phyloP scores from a whole-genome alignment of 2,797 vertebrate species.

The Malacoctenus gilli region DNA sequence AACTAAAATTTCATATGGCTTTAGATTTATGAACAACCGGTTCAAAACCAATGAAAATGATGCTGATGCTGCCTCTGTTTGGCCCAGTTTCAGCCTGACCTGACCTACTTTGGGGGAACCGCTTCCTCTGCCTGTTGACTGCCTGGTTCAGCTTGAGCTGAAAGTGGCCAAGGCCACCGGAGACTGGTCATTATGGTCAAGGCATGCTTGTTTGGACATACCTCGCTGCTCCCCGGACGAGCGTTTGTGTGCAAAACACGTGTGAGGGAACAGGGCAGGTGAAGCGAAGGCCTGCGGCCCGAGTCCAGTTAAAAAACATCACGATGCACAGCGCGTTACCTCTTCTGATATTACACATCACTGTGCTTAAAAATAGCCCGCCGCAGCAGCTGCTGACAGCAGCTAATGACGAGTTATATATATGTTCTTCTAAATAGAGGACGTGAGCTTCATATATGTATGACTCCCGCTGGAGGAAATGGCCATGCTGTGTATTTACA shows the following conservation, averaged over 20 bases:
- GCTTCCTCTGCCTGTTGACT: slow-evolving; percentile 38
- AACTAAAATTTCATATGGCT: too few species aligned
- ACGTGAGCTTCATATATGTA: too few species aligned
- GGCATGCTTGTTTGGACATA: slow-evolving; percentile 40
- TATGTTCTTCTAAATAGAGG: too few species aligned
- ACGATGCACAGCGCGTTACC: slow-evolving; percentile 40
- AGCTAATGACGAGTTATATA: slow-evolving; percentile 58
- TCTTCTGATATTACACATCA: slow-evolving; percentile 75
- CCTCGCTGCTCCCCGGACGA: slow-evolving; percentile 49
- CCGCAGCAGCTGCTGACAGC: slow-evolving; percentile 67
- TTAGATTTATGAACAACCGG: too few species aligned
- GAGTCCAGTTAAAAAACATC: slow-evolving; percentile 58
- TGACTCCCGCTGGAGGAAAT: slow-evolving; percentile 22
- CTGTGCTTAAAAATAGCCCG: slow-evolving; percentile 68
- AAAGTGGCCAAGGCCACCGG: slow-evolving; percentile 39
- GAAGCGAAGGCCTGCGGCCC: slow-evolving; percentile 32
- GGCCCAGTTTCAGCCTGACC: slow-evolving; percentile 15
- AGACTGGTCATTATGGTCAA: slow-evolving; percentile 27
- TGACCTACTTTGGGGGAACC: slow-evolving; percentile 58
- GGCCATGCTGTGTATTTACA: slow-evolving; percentile 18
- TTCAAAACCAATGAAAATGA: neutral
- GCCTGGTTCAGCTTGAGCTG: slow-evolving; percentile 40
- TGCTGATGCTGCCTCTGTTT: neutral
- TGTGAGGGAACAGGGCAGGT: slow-evolving; percentile 68
- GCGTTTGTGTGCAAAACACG: slow-evolving; percentile 53